These are phyloP conservation scores for Archips xylosteana DNA, from an alignment of 2,888 invertebrate species.

Conservation along the genomic window DNA sequence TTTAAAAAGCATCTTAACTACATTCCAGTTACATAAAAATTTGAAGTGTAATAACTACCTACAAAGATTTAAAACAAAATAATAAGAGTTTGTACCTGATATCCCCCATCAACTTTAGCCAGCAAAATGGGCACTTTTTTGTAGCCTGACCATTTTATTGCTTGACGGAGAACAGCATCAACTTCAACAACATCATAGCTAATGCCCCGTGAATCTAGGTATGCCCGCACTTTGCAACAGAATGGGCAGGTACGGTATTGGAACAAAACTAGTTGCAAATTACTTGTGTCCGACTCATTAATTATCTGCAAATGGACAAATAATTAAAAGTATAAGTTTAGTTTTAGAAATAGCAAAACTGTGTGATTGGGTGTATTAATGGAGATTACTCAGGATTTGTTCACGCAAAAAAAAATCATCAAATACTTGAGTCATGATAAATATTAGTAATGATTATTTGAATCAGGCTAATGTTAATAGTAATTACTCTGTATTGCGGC, in stretches of 20 bases:
- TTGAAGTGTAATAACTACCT: not conserved
- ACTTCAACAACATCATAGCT: constrained; percentile 99
- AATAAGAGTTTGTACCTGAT: constrained; percentile 82
- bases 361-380: not conserved
- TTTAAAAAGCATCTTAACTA: not conserved
- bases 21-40: not conserved
- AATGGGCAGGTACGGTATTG: constrained; percentile 99
- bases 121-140: constrained; percentile 98
- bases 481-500: constrained; percentile 80
- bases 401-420: not conserved
- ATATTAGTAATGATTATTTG: not conserved
- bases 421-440: not conserved
- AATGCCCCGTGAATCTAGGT: constrained; percentile 96
- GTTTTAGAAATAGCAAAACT: not conserved
- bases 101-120: constrained; percentile 89
- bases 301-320: constrained; percentile 81
- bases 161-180: constrained; percentile 96
- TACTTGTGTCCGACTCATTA: constrained; percentile 87
- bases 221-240: constrained; percentile 97
- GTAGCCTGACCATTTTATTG: constrained; percentile 97
- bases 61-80: not conserved
- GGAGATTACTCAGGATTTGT: not conserved
- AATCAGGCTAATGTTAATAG: not conserved
- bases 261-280: constrained; percentile 93
- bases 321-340: not conserved